These are phyloP conservation scores for Argya squamiceps DNA, from an alignment of 2,797 vertebrate genomes.

Conservation along the genomic window DNA sequence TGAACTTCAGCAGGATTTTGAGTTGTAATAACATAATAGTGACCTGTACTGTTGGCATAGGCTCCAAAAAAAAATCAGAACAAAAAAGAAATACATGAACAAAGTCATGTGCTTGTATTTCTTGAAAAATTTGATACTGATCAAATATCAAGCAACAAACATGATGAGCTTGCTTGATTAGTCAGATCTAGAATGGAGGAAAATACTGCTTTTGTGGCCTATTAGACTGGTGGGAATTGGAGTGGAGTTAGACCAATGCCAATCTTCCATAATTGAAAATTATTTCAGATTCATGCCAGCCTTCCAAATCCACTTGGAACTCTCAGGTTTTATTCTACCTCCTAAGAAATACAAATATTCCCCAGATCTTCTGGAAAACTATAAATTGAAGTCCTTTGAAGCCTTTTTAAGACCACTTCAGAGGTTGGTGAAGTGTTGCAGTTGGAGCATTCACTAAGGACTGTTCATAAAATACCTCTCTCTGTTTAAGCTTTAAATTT, in stretches of 20 bases:
- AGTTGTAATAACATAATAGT: not conserved
- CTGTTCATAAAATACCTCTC: conserved; percentile 36
- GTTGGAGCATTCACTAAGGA: conserved; percentile 12
- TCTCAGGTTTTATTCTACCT: not conserved
- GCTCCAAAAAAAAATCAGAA: not conserved
- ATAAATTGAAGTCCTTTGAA: conserved; percentile 21
- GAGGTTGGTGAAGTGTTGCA: conserved; percentile 19
- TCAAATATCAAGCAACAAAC: not conserved
- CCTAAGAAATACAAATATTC: not conserved
- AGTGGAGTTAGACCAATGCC: not conserved
- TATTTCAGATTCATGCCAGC: not conserved
- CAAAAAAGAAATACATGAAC: not conserved
- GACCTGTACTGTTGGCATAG: not conserved
- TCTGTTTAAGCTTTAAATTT: conserved; percentile 27
- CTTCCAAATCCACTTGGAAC: not conserved
- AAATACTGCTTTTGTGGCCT: not conserved
- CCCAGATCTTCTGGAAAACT: not conserved
- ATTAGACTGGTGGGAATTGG: not conserved
- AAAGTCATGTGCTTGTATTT: not conserved
- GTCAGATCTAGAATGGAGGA: not conserved
- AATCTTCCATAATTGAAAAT: not conserved
- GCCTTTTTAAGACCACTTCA: conserved; percentile 15
- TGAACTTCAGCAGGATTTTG: not conserved
- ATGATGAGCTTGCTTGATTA: not conserved
- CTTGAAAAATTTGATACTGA: not conserved